A percentile compares a stretch with the other conserved stretches of the same genome.
These are phyloP conservation scores for Ferrisia virgata DNA, from an alignment of 2,888 invertebrate species.

Conservation along the genomic window DNA sequence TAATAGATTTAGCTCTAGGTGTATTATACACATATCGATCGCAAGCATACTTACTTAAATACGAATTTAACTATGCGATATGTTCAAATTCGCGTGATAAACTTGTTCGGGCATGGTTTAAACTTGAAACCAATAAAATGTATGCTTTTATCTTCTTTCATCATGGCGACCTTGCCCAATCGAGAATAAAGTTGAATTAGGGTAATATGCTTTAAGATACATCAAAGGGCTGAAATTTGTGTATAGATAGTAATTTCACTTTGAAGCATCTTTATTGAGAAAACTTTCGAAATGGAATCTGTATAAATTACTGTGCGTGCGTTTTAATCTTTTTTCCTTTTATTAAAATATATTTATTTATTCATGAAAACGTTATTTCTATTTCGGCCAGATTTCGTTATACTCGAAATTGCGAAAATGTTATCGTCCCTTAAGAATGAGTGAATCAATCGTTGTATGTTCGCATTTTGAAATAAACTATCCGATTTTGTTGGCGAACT, in stretches of 20 bases:
- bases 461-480: too few relatives aligned
- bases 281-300: not conserved
- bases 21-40: too few relatives aligned
- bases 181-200: not conserved
- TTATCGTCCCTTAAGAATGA: too few relatives aligned
- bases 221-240: not conserved
- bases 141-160: not conserved
- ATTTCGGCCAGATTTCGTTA: too few relatives aligned
- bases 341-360: too few relatives aligned
- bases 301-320: not conserved
- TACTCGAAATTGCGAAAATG: too few relatives aligned
- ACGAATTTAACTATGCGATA: too few relatives aligned
- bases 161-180: not conserved
- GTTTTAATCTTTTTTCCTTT: not conserved
- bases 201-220: not conserved
- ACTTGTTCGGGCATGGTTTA: not conserved
- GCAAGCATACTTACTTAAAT: too few relatives aligned
- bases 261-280: not conserved
- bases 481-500: too few relatives aligned
- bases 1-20: too few relatives aligned
- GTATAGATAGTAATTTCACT: not conserved
- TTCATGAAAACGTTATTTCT: too few relatives aligned
- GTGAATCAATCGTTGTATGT: too few relatives aligned
- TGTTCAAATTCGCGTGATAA: not conserved
- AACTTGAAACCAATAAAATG: not conserved